Evolutionary conservation across 2,113 vertebrate species (phyloP), one percentile per base, ranked within the genome.

Genomic region (Morone chrysops): DNA sequence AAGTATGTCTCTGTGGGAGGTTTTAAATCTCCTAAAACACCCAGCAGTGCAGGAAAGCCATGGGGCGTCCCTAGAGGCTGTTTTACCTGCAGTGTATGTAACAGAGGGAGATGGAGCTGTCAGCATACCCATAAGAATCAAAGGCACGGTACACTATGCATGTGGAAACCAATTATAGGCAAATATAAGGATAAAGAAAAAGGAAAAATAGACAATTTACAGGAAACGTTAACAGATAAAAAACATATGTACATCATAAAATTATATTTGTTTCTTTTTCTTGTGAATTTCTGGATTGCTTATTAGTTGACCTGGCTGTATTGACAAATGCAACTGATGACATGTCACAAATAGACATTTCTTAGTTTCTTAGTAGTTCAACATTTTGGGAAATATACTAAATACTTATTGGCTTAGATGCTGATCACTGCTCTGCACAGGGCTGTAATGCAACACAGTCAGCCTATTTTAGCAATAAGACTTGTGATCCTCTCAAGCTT

Each of bases 21-120:
- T 18, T 71, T 78, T 69, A 57, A 69, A 79, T 75, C 65, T 72
- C 69, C 72, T 36, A 45, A 81, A 88, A 78, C 71, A 75, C 31
- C 68, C 81, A 78, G 78, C 36, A 18, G 65, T 36, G 70, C 57
- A 83, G 62, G 22, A 80, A 74, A 65, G 36, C 68, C 2, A 14
- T 1, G 2, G 71, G 68, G 45, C 0, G 0, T 84, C 81, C 50
- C 81, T 61, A 4, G 80, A 83, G 74, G 40, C 84, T 61, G 59
- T 54, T 79, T 82, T 43, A 77, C 47, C 59, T 78, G 63, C 62
- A 81, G 56, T 53, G 50, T 65, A 68, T 63, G 65, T 20, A 43
- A 80, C 65, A 38, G 10, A 12, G 38, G 48, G 59, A 47, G 54
- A 48, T 22, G n/a, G 5, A 66, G 62, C 4, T 22, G 65, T 79